These are phyloP conservation scores for Riparia riparia DNA, from an alignment of 2,113 vertebrate genomes.

Conservation along the genomic window DNA sequence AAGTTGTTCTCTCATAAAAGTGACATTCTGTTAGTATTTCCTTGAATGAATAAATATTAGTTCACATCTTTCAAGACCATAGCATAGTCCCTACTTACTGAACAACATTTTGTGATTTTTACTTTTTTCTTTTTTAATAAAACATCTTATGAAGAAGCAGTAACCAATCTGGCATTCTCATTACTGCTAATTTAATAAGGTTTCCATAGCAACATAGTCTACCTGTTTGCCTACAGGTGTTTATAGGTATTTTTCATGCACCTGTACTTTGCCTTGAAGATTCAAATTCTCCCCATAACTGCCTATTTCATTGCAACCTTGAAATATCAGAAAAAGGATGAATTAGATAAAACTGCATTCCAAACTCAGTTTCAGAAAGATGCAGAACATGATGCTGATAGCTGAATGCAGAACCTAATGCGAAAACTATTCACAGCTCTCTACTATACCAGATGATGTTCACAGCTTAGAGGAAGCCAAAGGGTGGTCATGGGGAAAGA, in stretches of 20 bases:
- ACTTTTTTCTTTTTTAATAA: neutral
- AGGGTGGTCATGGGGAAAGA: neutral
- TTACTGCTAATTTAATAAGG: neutral
- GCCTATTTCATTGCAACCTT: neutral
- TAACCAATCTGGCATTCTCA: neutral
- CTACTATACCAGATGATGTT: neutral
- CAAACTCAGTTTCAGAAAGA: neutral
- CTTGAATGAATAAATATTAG: slow-evolving; percentile 47
- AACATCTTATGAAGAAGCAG: neutral
- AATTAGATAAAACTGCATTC: neutral
- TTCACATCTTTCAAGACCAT: slow-evolving; percentile 51
- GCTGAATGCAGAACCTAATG: neutral
- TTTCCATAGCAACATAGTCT: neutral
- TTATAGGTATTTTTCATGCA: neutral
- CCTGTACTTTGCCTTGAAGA: neutral
- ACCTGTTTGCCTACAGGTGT: neutral
- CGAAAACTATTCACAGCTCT: neutral
- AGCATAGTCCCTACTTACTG: slow-evolving; percentile 17
- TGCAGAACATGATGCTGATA: neutral
- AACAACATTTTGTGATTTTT: neutral
- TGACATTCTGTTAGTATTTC: slow-evolving; percentile 61
- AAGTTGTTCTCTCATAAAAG: slow-evolving; percentile 62
- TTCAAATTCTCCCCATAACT: neutral
- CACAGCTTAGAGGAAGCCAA: neutral
- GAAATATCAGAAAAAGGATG: neutral